phyloP scores from a whole-genome alignment of 53 echinoderm and acorn worm genomes.

The Echinometra lucunter region DNA sequence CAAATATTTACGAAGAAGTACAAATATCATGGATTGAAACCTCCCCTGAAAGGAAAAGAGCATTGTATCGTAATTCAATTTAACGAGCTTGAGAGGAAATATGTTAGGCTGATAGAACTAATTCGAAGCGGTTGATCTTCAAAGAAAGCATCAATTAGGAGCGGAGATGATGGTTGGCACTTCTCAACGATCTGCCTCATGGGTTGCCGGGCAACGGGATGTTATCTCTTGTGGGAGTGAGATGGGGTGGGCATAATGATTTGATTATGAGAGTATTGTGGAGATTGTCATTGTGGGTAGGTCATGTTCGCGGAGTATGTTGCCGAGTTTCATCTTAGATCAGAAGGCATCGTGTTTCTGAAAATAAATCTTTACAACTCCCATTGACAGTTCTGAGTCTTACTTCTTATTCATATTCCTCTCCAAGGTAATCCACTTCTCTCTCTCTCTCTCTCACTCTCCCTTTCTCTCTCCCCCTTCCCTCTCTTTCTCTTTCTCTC shows the following conservation, averaged over 20 bases:
- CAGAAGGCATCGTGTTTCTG: not conserved
- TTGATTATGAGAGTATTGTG: not conserved
- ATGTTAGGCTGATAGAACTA: constrained; percentile 18
- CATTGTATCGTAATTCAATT: constrained; percentile 49
- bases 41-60: constrained; percentile 29
- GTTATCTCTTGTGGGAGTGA: not conserved
- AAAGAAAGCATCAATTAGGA: constrained; percentile 40
- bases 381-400: not conserved
- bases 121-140: constrained; percentile 35
- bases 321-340: not conserved
- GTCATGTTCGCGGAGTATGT: not conserved
- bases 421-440: not conserved
- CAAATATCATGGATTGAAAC: not conserved
- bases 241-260: not conserved
- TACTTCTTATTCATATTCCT: no score
- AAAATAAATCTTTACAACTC: not conserved
- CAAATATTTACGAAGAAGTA: not conserved
- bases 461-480: not conserved
- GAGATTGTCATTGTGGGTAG: not conserved
- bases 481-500: not conserved
- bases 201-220: constrained; percentile 20
- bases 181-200: not conserved
- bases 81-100: not conserved
- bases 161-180: constrained; percentile 33
- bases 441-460: not conserved